Base-by-base conservation (phyloP, 2,888 invertebrate genomes). In the Lepidochitona cinerea region DNA sequence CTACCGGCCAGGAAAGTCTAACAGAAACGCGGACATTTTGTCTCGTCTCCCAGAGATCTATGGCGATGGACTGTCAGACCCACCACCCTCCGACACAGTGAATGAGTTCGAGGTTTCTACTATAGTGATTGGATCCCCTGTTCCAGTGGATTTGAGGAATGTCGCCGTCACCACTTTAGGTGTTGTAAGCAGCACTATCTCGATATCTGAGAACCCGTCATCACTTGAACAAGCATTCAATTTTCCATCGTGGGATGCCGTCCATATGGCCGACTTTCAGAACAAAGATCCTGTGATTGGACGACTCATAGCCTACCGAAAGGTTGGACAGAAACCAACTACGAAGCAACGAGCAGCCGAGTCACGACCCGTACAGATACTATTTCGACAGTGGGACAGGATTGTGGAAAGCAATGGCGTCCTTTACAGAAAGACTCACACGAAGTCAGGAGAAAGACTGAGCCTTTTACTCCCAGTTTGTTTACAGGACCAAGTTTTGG, bases 1-100 rank as follows among this genome's bases (percentile, higher is more conserved):
- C 35, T 75, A 75, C 37, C 32, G 64, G 12, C 68, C 74, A 37
- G 75, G 74, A 0, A 71, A 69, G 36, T 37, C 41, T 14, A 78
- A 78, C 41, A 37, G n/a, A 32, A 53, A 49, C 4, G 75, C 74
- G 1, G 78, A 78, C 26, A 70, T 72, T 37, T 66, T 78, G 53
- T 74, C 75, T 12, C 37, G 75, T 32, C 37, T 67, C 23, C 68
- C 75, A 14, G 53, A 29, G 49, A n/a, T n/a, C n/a, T n/a, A n/a
- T n/a, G n/a, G n/a, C n/a, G n/a, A n/a, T n/a, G n/a, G n/a, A n/a
- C n/a, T n/a, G n/a, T n/a, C n/a, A n/a, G n/a, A n/a, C n/a, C n/a
- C n/a, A n/a, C n/a, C n/a, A n/a, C n/a, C n/a, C n/a, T n/a, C n/a
- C n/a, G n/a, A n/a, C n/a, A n/a, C n/a, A n/a, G n/a, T n/a, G n/a